phyloP scores from a whole-genome alignment of 2,113 vertebrate species.

The Damaliscus lunatus region DNA sequence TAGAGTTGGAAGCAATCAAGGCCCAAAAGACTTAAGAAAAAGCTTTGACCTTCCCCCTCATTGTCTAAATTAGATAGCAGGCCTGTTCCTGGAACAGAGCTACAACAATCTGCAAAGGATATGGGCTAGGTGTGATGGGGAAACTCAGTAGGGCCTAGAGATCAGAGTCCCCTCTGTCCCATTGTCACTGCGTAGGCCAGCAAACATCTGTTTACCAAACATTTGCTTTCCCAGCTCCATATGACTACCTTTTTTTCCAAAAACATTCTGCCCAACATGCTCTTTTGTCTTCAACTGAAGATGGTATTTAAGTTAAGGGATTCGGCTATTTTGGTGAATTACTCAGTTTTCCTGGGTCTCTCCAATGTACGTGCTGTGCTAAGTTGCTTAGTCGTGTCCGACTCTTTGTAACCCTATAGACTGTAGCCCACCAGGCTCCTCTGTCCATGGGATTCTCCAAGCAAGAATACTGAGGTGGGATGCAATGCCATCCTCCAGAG shows the following conservation, averaged over 20 bases:
- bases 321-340: not conserved
- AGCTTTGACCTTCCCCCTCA: not conserved
- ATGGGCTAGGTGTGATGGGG: not conserved
- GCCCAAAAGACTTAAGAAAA: not conserved
- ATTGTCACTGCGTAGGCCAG: not conserved
- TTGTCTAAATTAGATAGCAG: not conserved
- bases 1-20: not conserved
- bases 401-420: not conserved
- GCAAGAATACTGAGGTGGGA: not conserved
- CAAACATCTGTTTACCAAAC: not conserved
- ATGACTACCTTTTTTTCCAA: not conserved
- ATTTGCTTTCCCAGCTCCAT: not conserved
- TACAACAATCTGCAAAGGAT: not conserved
- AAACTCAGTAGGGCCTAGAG: not conserved
- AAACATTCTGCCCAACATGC: not conserved
- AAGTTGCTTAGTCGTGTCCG: not conserved
- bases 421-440: not conserved
- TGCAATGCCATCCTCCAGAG: not conserved
- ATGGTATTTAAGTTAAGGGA: not conserved
- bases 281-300: not conserved
- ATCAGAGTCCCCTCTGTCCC: not conserved
- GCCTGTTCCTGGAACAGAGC: not conserved
- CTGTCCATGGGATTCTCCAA: not conserved
- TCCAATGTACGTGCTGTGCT: not conserved
- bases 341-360: not conserved